Percentiles rank a stretch among this genome's conserved stretches.
phyloP scores from a whole-genome alignment of 2,888 invertebrate species.

The Yponomeuta cagnagella region DNA sequence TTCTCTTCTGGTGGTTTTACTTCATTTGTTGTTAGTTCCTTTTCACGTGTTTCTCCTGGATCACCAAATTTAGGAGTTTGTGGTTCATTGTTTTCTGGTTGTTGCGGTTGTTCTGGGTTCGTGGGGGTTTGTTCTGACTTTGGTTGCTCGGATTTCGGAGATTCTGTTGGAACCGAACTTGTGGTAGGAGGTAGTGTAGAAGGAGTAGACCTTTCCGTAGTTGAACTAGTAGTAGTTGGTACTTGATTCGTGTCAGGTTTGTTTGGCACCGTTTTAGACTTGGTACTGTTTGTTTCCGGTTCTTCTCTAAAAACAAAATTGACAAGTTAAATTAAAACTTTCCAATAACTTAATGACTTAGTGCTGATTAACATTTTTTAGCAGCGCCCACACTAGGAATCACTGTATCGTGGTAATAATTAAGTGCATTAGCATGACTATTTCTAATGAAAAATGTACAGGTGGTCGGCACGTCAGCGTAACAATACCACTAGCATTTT shows the following conservation, averaged over 20 bases:
- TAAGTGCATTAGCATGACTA: too few relatives aligned
- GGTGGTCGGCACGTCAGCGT: too few relatives aligned
- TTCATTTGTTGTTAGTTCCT: conserved; percentile 12
- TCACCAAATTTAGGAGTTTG: neutral
- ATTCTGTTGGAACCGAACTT: neutral
- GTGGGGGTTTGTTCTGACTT: neutral
- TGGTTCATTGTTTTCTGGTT: neutral
- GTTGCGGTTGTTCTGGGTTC: neutral
- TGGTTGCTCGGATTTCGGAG: neutral
- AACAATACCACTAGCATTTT: too few relatives aligned
- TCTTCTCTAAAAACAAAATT: neutral
- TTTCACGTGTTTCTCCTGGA: neutral
- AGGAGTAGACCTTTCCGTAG: neutral
- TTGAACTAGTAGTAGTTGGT: neutral
- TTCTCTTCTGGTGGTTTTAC: conserved; percentile 21
- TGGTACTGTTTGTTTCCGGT: neutral
- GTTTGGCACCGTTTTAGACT: neutral
- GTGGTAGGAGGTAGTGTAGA: neutral
- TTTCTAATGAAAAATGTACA: too few relatives aligned
- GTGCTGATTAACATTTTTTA: conserved; percentile 11
- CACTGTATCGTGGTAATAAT: too few relatives aligned
- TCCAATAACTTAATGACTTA: neutral
- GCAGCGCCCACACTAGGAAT: too few relatives aligned
- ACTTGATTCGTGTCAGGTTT: neutral
- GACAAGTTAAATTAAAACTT: too few relatives aligned